Conservation (phyloP, 92 coral and sea anemone genomes). For the Phenganax stokvisi region DNA sequence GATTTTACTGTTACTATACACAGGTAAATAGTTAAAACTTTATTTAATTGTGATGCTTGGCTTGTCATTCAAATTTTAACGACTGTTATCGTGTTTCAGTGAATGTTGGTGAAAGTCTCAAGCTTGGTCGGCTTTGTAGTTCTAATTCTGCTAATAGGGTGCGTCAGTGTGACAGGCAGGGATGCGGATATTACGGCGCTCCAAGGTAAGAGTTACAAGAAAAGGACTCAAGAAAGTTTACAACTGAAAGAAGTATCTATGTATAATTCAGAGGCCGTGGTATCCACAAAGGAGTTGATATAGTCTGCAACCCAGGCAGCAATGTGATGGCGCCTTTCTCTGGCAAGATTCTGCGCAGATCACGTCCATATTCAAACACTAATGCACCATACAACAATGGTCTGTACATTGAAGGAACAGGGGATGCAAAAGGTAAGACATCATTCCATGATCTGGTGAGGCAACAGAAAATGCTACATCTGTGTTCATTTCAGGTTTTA, state of each 20-base stretch:
- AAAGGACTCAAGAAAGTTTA: too few relatives aligned
- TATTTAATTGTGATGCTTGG: too few relatives aligned
- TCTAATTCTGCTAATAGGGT: slow-evolving; percentile 8
- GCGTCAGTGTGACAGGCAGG: slow-evolving; percentile 22
- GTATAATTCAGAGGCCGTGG: slow-evolving; percentile 31
- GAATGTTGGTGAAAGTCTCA: background rate
- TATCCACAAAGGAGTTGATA: slow-evolving; percentile 42
- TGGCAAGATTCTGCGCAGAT: slow-evolving; percentile 18
- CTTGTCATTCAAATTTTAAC: too few relatives aligned
- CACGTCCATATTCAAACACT: slow-evolving; percentile 15
- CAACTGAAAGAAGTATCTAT: background rate
- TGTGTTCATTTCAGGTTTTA: slow-evolving; percentile 29
- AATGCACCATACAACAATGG: slow-evolving; percentile 37
- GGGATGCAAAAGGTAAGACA: slow-evolving; percentile 40
- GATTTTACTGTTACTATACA: too few relatives aligned
- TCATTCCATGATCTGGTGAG: background rate
- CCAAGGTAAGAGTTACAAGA: background rate
- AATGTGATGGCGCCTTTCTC: slow-evolving; percentile 42
- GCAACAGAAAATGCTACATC: background rate
- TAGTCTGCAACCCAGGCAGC: slow-evolving; percentile 34
- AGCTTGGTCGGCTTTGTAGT: slow-evolving; percentile 29
- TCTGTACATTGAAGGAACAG: slow-evolving; percentile 38
- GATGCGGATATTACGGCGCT: slow-evolving; percentile 16
- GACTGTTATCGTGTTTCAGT: background rate
- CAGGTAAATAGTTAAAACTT: too few relatives aligned